phyloP scores from a whole-genome alignment of 2,888 invertebrate genomes.

The Melitaea athalia region DNA sequence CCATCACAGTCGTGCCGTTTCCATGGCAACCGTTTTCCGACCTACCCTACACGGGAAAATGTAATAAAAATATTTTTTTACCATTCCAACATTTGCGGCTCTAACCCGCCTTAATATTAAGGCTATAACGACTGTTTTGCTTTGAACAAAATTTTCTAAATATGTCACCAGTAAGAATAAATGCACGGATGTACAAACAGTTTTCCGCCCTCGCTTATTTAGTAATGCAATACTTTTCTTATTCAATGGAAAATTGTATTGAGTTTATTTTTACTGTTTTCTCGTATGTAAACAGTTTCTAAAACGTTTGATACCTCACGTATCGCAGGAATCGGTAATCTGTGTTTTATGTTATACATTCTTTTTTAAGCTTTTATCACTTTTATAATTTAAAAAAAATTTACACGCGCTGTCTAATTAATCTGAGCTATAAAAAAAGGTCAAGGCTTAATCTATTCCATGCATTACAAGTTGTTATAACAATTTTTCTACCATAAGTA shows the following conservation, averaged over 20 bases:
- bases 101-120: background rate
- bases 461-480: no score
- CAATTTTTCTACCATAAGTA: no score
- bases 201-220: conserved; percentile 59
- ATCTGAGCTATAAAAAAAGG: no score
- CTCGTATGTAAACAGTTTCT: conserved; percentile 29
- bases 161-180: conserved; percentile 20
- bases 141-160: conserved; percentile 31
- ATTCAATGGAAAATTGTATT: conserved; percentile 48
- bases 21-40: conserved; percentile 58
- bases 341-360: no score
- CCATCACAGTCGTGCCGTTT: conserved; percentile 55
- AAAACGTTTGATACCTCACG: conserved; percentile 33
- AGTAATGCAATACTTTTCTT: conserved; percentile 61
- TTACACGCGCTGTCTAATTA: no score
- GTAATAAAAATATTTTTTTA: conserved; percentile 58
- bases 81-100: conserved; percentile 19
- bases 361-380: no score
- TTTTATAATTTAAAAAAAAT: no score
- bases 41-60: conserved; percentile 63
- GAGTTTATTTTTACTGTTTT: conserved; percentile 37
- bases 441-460: no score
- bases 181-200: conserved; percentile 52
- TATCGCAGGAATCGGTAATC: conserved; percentile 12
- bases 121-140: conserved; percentile 32